Evolutionary conservation across 2,113 vertebrate genomes (phyloP).

Genomic region (Datnioides undecimradiatus): DNA sequence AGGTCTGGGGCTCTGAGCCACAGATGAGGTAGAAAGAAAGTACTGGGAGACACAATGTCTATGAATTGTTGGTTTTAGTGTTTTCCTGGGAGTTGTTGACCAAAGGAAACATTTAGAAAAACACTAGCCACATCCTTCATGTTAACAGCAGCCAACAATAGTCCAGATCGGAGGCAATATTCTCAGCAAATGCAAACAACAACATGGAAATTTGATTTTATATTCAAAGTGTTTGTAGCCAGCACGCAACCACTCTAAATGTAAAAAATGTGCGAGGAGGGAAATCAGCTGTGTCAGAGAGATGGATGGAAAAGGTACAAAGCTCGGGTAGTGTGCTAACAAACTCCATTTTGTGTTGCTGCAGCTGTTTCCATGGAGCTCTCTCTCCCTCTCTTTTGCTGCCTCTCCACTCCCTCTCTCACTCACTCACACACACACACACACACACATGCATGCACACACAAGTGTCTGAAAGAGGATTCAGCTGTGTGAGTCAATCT

Average conservation of each 20-base stretch:
- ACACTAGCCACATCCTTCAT: background rate
- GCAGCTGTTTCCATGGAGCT: slow-evolving; percentile 82
- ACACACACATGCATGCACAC: slow-evolving; percentile 28
- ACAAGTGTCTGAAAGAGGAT: slow-evolving; percentile 74
- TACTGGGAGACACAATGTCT: background rate
- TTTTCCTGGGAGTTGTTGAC: slow-evolving; percentile 30
- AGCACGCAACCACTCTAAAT: slow-evolving; percentile 48
- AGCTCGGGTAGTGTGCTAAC: slow-evolving; percentile 74
- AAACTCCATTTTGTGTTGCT: slow-evolving; percentile 81
- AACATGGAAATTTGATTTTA: slow-evolving; percentile 55
- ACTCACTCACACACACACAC: background rate
- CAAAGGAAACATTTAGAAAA: slow-evolving; percentile 4
- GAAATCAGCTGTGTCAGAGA: slow-evolving; percentile 64
- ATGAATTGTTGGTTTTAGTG: slow-evolving; percentile 5
- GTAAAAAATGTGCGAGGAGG: slow-evolving; percentile 46
- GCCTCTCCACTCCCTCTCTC: slow-evolving; percentile 13
- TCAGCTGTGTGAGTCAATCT: slow-evolving; percentile 75
- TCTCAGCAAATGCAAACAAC: slow-evolving; percentile 35
- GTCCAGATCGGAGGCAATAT: slow-evolving; percentile 34
- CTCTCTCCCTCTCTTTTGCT: slow-evolving; percentile 55
- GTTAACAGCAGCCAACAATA: slow-evolving; percentile 18
- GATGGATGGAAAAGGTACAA: slow-evolving; percentile 71
- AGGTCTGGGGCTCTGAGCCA: background rate
- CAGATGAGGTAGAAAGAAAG: background rate
- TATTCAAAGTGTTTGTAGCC: slow-evolving; percentile 44